A percentile compares a stretch with the other conserved stretches of the same genome.
Conservation (phyloP, 2,888 invertebrate species). For the Micoletzkya japonica region DNA sequence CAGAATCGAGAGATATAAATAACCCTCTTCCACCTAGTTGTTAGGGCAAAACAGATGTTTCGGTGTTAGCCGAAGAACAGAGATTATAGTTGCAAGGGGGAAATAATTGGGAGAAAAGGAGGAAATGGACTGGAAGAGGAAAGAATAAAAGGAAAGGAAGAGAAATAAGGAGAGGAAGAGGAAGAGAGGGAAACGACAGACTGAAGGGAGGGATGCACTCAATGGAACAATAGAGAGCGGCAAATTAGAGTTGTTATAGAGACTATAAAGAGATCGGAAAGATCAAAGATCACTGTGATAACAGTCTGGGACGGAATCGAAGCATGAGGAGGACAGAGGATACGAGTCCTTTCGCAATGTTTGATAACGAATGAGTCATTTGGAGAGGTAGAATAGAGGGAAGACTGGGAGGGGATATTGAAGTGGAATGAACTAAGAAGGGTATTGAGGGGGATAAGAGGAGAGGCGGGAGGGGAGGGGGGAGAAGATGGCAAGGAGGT, state of each 20-base stretch:
- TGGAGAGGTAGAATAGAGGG: neutral
- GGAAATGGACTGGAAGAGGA: neutral
- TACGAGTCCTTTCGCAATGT: too few relatives aligned
- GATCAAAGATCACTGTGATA: too few relatives aligned
- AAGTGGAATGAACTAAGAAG: neutral
- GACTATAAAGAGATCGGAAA: too few relatives aligned
- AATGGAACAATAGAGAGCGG: neutral
- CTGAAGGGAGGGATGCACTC: neutral
- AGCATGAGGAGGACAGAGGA: too few relatives aligned
- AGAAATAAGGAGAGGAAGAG: neutral
- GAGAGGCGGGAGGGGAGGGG: slow-evolving; percentile 7
- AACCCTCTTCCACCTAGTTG: too few relatives aligned
- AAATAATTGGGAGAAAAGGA: neutral
- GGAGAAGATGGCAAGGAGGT: neutral
- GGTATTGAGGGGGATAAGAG: neutral
- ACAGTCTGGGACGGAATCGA: too few relatives aligned
- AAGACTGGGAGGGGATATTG: too few relatives aligned
- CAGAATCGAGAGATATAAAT: too few relatives aligned
- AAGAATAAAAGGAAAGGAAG: neutral
- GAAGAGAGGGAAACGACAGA: neutral
- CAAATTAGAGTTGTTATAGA: neutral
- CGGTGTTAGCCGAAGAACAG: neutral
- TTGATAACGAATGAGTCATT: too few relatives aligned
- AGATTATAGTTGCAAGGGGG: neutral
- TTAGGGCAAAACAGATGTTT: too few relatives aligned